Evolutionary conservation across 2,888 invertebrate genomes (phyloP).

Genomic region (Sesia apiformis): DNA sequence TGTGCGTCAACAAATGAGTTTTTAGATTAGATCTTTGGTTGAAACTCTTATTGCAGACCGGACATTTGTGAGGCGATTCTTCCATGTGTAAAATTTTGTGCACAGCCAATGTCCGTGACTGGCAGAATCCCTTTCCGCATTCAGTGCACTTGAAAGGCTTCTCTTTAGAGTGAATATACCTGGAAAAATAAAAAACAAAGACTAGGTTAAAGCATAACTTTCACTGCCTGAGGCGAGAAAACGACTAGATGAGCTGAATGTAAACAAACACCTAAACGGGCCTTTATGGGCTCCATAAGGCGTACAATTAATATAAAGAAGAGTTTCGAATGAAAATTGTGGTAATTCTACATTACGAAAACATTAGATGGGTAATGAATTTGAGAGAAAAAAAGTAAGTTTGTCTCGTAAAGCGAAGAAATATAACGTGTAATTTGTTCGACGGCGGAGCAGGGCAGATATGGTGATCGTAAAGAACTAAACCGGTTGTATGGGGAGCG

Average conservation of each 20-base stretch:
- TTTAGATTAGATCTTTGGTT: slow-evolving; percentile 95
- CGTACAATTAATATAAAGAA: slow-evolving; percentile 26
- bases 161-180: slow-evolving; percentile 98
- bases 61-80: slow-evolving; percentile 94
- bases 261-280: slow-evolving; percentile 32
- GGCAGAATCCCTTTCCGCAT: slow-evolving; percentile 99
- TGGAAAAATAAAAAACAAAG: slow-evolving; percentile 58
- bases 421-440: slow-evolving; percentile 73
- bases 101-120: slow-evolving; percentile 95
- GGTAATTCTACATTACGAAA: slow-evolving; percentile 42
- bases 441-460: slow-evolving; percentile 67
- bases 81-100: slow-evolving; percentile 96
- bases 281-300: slow-evolving; percentile 37
- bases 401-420: slow-evolving; percentile 70
- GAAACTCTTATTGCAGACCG: slow-evolving; percentile 90
- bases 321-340: slow-evolving; percentile 41
- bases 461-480: slow-evolving; percentile 68
- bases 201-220: slow-evolving; percentile 24
- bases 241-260: slow-evolving; percentile 19
- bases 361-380: slow-evolving; percentile 56
- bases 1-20: slow-evolving; percentile 91
- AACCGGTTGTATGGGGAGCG: slow-evolving; percentile 64
- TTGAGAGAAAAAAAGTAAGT: slow-evolving; percentile 46
- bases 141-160: slow-evolving; percentile 98
- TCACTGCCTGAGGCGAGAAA: slow-evolving; percentile 28